A percentile compares a stretch with the other conserved stretches of the same genome.
phyloP scores from a whole-genome alignment of 1,140 invertebrate genomes.

The Coelopa frigida region DNA sequence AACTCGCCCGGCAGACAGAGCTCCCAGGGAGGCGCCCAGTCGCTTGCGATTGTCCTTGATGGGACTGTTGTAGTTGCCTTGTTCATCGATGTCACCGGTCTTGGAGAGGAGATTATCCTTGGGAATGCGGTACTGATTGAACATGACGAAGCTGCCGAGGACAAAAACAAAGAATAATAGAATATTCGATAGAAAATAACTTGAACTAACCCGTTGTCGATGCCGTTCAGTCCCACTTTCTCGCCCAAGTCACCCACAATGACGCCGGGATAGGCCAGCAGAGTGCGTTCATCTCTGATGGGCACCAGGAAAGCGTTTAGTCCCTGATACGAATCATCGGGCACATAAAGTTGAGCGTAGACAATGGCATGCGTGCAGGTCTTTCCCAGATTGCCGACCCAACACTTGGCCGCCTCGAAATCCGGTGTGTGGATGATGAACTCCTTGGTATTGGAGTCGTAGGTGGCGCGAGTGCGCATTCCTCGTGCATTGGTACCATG shows the following conservation, averaged over 20 bases:
- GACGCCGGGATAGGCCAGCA: conserved; percentile 63
- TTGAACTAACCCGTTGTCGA: conserved; percentile 68
- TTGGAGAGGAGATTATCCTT: conserved; percentile 73
- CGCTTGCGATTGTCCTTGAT: conserved; percentile 70
- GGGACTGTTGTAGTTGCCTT: conserved; percentile 70
- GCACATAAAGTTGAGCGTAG: conserved; percentile 77
- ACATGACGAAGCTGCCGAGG: conserved; percentile 63
- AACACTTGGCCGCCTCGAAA: conserved; percentile 81
- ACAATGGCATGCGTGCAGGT: conserved; percentile 76
- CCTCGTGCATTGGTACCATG: conserved; percentile 81
- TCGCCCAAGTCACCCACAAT: conserved; percentile 75
- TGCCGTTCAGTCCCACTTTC: conserved; percentile 73
- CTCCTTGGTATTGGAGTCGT: conserved; percentile 62
- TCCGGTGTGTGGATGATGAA: conserved; percentile 77
- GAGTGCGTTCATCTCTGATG: conserved; percentile 63
- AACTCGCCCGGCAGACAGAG: conserved; percentile 71
- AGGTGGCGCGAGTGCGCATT: conserved; percentile 76
- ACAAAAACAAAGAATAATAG: neutral
- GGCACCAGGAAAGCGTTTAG: conserved; percentile 76
- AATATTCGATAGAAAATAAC: neutral
- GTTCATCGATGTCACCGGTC: conserved; percentile 74
- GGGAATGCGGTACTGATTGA: conserved; percentile 76
- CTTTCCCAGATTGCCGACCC: conserved; percentile 62
- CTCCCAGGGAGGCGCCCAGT: conserved; percentile 75
- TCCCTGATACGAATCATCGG: conserved; percentile 66